Evolutionary conservation across 1,140 invertebrate genomes (phyloP).

Genomic region (Bactericera cockerelli): DNA sequence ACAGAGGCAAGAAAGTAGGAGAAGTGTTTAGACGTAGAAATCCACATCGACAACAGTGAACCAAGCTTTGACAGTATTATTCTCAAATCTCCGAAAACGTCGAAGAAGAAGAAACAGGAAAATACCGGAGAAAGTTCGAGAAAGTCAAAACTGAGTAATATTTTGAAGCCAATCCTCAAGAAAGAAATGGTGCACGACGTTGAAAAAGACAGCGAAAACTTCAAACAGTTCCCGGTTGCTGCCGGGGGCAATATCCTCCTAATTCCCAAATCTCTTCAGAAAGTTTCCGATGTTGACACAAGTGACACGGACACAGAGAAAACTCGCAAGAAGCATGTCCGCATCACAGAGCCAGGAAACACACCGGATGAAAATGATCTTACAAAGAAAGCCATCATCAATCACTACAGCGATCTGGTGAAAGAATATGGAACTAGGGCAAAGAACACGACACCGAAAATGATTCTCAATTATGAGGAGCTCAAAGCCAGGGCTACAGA

Average conservation of each 20-base stretch:
- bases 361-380: conserved; percentile 12
- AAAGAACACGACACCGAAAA: conserved; percentile 34
- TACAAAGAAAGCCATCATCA: conserved; percentile 44
- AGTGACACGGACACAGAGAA: conserved; percentile 11
- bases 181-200: neutral
- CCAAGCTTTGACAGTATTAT: conserved; percentile 6
- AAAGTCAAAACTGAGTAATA: neutral
- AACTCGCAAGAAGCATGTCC: conserved; percentile 18
- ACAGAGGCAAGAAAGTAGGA: neutral
- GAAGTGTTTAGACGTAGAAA: neutral
- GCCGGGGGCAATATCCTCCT: neutral
- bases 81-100: conserved; percentile 23
- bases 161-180: neutral
- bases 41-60: neutral
- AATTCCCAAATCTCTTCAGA: neutral
- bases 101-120: conserved; percentile 26
- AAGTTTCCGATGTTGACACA: neutral
- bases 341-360: conserved; percentile 21
- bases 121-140: neutral
- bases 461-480: conserved; percentile 44
- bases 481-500: conserved; percentile 39
- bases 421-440: conserved; percentile 40
- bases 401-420: conserved; percentile 66
- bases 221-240: neutral
- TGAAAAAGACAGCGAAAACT: neutral